These are phyloP conservation scores for Chelonoidis abingdonii DNA, from an alignment of 2,113 vertebrate genomes.

Conservation along the genomic window DNA sequence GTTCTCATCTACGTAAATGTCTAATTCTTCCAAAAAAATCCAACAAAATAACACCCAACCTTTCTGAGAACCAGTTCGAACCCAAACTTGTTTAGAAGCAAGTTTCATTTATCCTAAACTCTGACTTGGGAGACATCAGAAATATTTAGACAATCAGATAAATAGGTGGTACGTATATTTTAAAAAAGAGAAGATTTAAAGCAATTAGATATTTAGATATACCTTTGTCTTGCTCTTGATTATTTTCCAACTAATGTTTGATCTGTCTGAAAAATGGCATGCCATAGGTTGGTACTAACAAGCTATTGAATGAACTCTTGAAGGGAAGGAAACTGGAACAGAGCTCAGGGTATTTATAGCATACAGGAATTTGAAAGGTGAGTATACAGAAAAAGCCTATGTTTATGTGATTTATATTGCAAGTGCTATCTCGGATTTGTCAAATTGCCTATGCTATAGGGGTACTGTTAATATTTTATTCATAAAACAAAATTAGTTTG, in stretches of 20 bases:
- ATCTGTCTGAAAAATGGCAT: not conserved
- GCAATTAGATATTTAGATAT: not conserved
- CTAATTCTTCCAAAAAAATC: not conserved
- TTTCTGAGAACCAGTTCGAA: not conserved
- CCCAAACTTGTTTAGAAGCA: not conserved
- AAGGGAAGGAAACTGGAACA: not conserved
- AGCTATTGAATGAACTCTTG: not conserved
- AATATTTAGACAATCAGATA: not conserved
- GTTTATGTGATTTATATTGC: not conserved
- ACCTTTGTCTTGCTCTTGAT: not conserved
- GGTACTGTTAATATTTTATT: not conserved
- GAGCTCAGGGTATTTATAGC: not conserved
- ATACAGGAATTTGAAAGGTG: not conserved
- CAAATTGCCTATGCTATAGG: accelerated
- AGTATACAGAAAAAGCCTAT: not conserved
- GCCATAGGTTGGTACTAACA: not conserved
- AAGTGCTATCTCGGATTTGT: not conserved
- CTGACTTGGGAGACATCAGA: too few relatives aligned
- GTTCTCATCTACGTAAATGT: not conserved
- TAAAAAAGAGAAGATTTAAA: not conserved
- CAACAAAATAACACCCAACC: too few relatives aligned
- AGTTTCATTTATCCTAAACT: not conserved
- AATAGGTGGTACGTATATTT: not conserved
- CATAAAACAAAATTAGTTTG: not conserved
- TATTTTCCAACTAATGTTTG: not conserved